Conservation (phyloP, 1,140 invertebrate species). For the Archivesica marissinica region DNA sequence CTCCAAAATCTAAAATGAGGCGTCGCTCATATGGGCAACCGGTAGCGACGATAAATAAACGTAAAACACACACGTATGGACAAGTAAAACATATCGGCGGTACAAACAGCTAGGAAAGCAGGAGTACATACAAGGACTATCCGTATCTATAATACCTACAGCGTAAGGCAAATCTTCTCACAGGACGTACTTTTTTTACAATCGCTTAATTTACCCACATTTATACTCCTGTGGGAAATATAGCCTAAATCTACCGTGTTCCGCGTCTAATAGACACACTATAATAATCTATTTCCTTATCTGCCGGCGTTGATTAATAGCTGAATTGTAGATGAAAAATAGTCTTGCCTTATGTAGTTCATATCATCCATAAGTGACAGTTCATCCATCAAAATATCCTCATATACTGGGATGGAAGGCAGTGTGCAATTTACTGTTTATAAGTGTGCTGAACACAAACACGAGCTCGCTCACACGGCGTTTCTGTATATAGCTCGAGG, state of each 20-base stretch:
- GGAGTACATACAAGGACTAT: too few species aligned
- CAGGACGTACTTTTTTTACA: slow-evolving; percentile 28
- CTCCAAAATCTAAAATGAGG: too few species aligned
- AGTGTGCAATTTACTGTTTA: slow-evolving; percentile 1
- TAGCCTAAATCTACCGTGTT: background rate
- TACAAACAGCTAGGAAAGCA: too few species aligned
- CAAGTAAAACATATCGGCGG: too few species aligned
- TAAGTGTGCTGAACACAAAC: too few species aligned
- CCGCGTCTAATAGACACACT: slow-evolving; percentile 6
- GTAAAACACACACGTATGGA: too few species aligned
- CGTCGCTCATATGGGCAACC: too few species aligned
- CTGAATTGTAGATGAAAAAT: slow-evolving; percentile 24
- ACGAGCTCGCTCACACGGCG: too few species aligned
- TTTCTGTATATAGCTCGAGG: too few species aligned
- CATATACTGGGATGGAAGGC: background rate
- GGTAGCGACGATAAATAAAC: too few species aligned
- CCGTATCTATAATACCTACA: too few species aligned
- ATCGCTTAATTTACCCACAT: slow-evolving; percentile 11
- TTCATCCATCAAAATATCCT: slow-evolving; percentile 34
- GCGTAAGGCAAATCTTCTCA: background rate
- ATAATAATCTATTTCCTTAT: slow-evolving; percentile 36
- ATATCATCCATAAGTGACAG: slow-evolving; percentile 28
- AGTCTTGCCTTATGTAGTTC: slow-evolving; percentile 1
- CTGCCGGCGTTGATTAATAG: slow-evolving; percentile 9
- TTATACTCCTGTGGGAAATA: slow-evolving; percentile 15